These are phyloP conservation scores for Manacus vitellinus DNA, from an alignment of 2,113 vertebrate genomes.

Conservation along the genomic window DNA sequence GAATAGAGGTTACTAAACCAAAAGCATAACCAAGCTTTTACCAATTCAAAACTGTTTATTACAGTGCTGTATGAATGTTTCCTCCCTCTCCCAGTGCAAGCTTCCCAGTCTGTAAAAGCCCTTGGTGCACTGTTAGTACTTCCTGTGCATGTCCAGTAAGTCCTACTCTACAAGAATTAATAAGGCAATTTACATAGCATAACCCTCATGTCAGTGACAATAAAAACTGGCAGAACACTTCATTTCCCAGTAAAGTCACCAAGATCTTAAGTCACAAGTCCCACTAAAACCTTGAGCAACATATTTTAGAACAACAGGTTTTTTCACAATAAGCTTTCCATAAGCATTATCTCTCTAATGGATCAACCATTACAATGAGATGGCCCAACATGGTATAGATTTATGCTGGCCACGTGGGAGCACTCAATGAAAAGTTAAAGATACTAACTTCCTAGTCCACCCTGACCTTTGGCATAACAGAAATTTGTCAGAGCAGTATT, in stretches of 20 bases:
- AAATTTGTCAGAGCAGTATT: background rate
- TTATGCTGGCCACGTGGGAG: background rate
- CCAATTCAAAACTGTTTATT: background rate
- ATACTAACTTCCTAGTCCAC: background rate
- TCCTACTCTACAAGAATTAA: background rate
- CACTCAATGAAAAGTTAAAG: background rate
- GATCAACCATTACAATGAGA: background rate
- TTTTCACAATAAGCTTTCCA: background rate
- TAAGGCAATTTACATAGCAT: rapidly evolving
- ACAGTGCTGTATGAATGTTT: background rate
- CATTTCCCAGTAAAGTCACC: background rate
- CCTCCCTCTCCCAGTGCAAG: background rate
- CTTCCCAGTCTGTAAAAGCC: background rate
- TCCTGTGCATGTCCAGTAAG: background rate
- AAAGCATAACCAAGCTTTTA: background rate
- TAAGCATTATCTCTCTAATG: background rate
- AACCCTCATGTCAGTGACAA: background rate
- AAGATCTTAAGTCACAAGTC: background rate
- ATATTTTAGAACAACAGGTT: background rate
- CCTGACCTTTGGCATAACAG: background rate
- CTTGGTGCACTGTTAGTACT: background rate
- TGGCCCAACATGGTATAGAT: background rate
- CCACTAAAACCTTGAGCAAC: background rate
- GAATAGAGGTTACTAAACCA: background rate
- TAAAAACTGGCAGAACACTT: background rate